Conservation (phyloP, 1,140 invertebrate species). For the Drosophila rhopaloa region DNA sequence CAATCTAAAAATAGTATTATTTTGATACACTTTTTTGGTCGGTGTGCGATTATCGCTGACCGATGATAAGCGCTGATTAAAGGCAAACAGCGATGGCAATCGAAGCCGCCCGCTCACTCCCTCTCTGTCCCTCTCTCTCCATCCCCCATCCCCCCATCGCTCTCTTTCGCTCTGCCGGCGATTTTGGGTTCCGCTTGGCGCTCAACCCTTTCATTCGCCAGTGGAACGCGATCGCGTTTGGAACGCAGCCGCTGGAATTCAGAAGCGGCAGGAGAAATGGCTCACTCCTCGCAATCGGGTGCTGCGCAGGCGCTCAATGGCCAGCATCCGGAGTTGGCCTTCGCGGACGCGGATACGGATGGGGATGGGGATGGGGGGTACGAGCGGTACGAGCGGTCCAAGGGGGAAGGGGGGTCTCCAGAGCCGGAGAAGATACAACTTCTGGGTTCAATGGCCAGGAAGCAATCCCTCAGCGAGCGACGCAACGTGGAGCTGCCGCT, state of each 20-base stretch:
- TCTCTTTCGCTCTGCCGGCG: conserved; percentile 8
- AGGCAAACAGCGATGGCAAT: conserved; percentile 61
- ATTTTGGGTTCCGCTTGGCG: conserved; percentile 14
- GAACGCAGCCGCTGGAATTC: conserved; percentile 26
- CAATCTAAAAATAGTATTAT: neutral
- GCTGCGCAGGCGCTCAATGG: conserved; percentile 62
- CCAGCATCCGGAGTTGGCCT: conserved; percentile 43
- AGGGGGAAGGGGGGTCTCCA: too few relatives aligned
- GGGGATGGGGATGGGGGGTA: conserved; percentile 1
- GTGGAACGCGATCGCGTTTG: conserved; percentile 32
- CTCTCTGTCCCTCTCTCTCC: neutral
- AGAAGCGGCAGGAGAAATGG: neutral
- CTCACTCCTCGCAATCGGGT: conserved; percentile 4
- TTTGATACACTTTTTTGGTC: conserved; percentile 1
- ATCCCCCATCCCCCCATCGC: neutral
- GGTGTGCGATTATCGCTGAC: conserved; percentile 54
- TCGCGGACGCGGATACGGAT: conserved; percentile 42
- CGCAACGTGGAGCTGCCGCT: conserved; percentile 57
- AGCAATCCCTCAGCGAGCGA: conserved; percentile 48
- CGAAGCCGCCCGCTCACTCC: conserved; percentile 14
- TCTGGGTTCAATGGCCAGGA: conserved; percentile 13
- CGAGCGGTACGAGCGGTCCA: neutral
- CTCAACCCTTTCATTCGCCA: conserved; percentile 35
- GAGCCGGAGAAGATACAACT: neutral
- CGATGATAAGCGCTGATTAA: conserved; percentile 76